Evolutionary conservation across 2,888 invertebrate genomes (phyloP), one percentile per base, ranked within the genome.

Genomic region (Arctia plantaginis): DNA sequence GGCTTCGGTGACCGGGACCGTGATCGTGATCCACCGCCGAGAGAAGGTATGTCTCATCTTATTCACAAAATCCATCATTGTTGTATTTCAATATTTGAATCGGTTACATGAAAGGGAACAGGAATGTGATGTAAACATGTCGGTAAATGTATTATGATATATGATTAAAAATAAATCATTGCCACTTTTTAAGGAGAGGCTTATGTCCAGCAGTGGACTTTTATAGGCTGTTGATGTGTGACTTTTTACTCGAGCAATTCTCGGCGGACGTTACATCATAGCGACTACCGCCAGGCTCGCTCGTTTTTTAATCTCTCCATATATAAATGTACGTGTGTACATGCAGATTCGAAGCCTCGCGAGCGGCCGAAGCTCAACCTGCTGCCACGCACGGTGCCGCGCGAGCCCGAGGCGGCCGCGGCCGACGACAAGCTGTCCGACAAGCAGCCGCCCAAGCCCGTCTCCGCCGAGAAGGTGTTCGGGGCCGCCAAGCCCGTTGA

Each of bases 401-500:
- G 96, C 51, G 97, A 97, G 74, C 71, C 23, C 51, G 51, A 55
- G 51, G 20, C 6, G 51, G 7, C 47, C 20, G 39, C 41, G 20
- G 0, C n/a, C 12, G 51, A 23, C 51, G 92, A 92, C 2, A 91
- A 92, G 72, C 91, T 81, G 84, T 89, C 93, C 51, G 92, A 92
- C 2, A 91, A 92, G 72, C 91, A 82, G 84, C 89, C 93, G 59
- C 90, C 96, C n/a, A 91, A 95, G 72, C 96, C 96, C 18, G 96
- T 96, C 71, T 94, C 97, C 3, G 96, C 97, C 0, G 97, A 97
- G 68, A 98, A 97, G 75, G 99, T 99, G 83, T 99, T 99, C 91
- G 99, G 99, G n/a, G 97, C 97, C 47, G 99, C 99, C 30, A 98
- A 98, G 90, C 99, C 99, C 0, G 99, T 99, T 0, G 99, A 99